phyloP scores from a whole-genome alignment of 2,888 invertebrate species.

The Drosophila borealis region DNA sequence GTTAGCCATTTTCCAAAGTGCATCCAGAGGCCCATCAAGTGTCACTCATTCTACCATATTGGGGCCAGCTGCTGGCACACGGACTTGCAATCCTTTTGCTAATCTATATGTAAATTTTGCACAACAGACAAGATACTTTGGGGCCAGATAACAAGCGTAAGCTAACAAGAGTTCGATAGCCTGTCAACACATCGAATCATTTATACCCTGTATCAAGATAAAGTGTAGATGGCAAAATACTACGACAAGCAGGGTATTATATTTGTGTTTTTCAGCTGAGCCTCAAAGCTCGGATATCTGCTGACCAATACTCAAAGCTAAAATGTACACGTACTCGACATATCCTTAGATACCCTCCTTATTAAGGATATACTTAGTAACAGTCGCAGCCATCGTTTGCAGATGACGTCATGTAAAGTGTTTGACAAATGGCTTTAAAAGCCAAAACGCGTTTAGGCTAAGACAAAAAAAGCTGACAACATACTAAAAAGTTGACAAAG shows the following conservation, averaged over 20 bases:
- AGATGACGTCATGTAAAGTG: conserved; percentile 72
- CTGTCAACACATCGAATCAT: conserved; percentile 22
- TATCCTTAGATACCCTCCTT: background rate
- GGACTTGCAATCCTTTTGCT: conserved; percentile 59
- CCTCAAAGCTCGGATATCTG: background rate
- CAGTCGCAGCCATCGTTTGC: conserved; percentile 33
- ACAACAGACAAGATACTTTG: conserved; percentile 39
- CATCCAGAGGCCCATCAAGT: conserved; percentile 54
- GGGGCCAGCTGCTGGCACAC: conserved; percentile 8
- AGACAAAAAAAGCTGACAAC: conserved; percentile 66
- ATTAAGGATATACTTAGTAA: conserved; percentile 16
- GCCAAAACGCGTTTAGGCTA: conserved; percentile 38
- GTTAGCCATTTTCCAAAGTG: conserved; percentile 56
- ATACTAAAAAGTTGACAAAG: conserved; percentile 80
- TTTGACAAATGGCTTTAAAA: conserved; percentile 76
- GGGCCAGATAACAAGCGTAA: conserved; percentile 52
- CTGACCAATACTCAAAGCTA: background rate
- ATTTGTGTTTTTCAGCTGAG: background rate
- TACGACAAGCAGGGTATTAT: background rate
- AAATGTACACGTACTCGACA: conserved; percentile 6
- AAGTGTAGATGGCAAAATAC: background rate
- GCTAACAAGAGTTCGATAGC: conserved; percentile 14
- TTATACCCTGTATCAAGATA: conserved; percentile 35
- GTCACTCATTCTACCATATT: conserved; percentile 33
- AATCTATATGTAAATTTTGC: conserved; percentile 77